Conservation (phyloP, 2,888 invertebrate genomes). For the Chloroclystis v-ata region DNA sequence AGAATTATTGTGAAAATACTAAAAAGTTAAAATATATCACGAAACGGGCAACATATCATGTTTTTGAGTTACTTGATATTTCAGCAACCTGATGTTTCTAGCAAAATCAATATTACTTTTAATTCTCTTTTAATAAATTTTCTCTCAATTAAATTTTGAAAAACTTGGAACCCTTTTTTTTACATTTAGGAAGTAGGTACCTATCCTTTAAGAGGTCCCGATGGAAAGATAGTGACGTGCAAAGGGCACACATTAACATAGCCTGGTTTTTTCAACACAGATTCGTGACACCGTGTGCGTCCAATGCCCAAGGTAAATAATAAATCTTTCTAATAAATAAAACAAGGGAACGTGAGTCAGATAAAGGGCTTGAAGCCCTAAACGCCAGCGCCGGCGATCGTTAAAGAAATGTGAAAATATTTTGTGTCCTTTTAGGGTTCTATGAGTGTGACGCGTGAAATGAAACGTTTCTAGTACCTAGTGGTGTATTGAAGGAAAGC, state of each 20-base stretch:
- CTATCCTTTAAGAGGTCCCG: slow-evolving; percentile 39
- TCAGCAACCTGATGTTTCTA: no score
- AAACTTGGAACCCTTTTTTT: no score
- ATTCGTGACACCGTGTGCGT: slow-evolving; percentile 77
- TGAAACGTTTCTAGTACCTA: background rate
- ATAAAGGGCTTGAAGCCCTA: slow-evolving; percentile 75
- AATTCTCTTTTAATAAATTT: no score
- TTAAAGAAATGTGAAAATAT: slow-evolving; percentile 75
- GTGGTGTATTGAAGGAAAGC: slow-evolving; percentile 11
- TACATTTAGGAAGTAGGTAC: slow-evolving; percentile 19
- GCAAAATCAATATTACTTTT: no score
- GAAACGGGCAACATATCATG: no score
- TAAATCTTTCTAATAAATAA: slow-evolving; percentile 78
- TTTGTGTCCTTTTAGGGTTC: slow-evolving; percentile 56
- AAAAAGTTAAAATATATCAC: no score
- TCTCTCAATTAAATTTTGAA: no score
- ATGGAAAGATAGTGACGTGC: slow-evolving; percentile 65
- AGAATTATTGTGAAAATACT: no score
- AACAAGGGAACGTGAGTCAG: slow-evolving; percentile 75
- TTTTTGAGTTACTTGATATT: no score
- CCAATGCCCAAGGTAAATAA: slow-evolving; percentile 71
- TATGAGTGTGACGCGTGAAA: slow-evolving; percentile 11
- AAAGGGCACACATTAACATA: slow-evolving; percentile 67
- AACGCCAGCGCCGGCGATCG: slow-evolving; percentile 66
- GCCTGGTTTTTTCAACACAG: slow-evolving; percentile 65